Percentiles rank a stretch among this genome's conserved stretches.
Evolutionary conservation across 2,113 vertebrate species (phyloP).

Genomic region (Pygoscelis antarcticus): DNA sequence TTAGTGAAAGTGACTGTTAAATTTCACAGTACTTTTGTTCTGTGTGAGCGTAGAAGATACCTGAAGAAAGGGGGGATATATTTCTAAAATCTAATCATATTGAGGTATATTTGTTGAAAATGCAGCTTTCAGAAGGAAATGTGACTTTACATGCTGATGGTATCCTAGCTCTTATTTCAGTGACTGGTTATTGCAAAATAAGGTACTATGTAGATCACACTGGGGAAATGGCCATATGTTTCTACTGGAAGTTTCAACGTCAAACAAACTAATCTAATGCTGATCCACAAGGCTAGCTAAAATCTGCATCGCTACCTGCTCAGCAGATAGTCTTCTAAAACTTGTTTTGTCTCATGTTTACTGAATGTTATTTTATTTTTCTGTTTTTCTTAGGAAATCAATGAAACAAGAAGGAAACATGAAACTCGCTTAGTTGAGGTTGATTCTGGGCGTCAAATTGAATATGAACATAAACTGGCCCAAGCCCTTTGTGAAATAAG

Average conservation of each 20-base stretch:
- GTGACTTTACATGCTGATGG: background rate
- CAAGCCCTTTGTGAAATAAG: slow-evolving; percentile 85
- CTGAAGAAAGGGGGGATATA: background rate
- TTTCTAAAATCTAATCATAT: background rate
- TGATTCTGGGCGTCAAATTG: slow-evolving; percentile 81
- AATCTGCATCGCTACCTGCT: accelerated
- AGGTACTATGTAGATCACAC: background rate
- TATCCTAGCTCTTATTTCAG: background rate
- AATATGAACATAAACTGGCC: slow-evolving; percentile 85
- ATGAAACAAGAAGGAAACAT: slow-evolving; percentile 80
- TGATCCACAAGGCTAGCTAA: background rate
- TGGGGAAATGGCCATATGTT: background rate
- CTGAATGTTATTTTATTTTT: background rate
- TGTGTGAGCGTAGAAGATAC: background rate
- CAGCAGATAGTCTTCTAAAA: background rate
- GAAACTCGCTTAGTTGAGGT: slow-evolving; percentile 83
- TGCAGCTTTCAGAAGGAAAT: background rate
- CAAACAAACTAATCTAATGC: background rate
- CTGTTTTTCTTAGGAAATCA: slow-evolving; percentile 80
- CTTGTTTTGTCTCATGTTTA: background rate
- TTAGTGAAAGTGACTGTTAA: background rate
- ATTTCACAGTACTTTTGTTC: background rate
- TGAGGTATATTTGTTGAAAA: background rate
- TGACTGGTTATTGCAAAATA: background rate
- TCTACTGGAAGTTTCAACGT: background rate